Percentiles rank a stretch among this genome's conserved stretches.
Conservation (phyloP, 2,113 vertebrate species). For the Plecotus auritus region DNA sequence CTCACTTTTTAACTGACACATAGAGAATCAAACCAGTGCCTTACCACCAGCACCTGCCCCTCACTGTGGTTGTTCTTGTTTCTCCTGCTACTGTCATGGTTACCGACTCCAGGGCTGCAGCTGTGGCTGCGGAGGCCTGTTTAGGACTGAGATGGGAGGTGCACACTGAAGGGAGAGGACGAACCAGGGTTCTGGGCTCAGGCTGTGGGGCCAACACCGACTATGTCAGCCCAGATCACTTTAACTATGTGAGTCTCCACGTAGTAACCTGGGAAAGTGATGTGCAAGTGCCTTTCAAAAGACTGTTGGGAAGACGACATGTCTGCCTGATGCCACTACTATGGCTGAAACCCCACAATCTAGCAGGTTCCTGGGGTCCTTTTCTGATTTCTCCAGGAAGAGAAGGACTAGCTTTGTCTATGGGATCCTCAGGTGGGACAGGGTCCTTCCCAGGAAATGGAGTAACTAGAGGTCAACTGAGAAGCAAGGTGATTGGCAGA, state of each 20-base stretch:
- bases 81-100: not conserved
- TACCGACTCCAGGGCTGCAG: not conserved
- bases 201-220: not conserved
- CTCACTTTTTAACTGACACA: not conserved
- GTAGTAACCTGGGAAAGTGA: not conserved
- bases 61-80: not conserved
- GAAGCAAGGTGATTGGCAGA: not conserved
- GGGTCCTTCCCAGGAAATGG: not conserved
- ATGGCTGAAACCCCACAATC: not conserved
- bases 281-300: not conserved
- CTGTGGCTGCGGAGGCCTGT: not conserved
- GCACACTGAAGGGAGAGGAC: not conserved
- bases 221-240: not conserved
- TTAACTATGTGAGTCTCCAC: not conserved
- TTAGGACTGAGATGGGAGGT: not conserved
- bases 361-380: not conserved
- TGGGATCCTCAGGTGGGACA: not conserved
- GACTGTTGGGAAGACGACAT: fast-evolving
- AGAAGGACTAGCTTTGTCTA: not conserved
- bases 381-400: not conserved
- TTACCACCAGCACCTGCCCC: fast-evolving
- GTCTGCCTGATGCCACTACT: not conserved
- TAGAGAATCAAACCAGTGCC: not conserved
- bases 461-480: not conserved
- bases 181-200: not conserved